Conservation (phyloP, 1,140 invertebrate genomes). For the Rhizoglyphus robini region DNA sequence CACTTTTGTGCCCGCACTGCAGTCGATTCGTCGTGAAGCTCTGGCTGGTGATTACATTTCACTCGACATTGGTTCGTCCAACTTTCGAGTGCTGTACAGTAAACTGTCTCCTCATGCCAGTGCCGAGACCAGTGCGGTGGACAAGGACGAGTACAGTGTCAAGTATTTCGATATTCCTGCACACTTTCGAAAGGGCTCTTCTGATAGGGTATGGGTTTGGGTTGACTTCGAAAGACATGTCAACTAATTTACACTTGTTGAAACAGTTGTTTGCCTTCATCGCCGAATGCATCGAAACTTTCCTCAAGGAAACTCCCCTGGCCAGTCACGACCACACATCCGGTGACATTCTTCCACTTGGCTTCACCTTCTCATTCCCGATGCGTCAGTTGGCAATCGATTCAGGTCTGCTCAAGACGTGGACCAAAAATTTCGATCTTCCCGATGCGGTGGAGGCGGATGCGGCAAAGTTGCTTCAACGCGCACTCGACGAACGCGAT, state of each 20-base stretch:
- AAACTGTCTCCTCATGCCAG: slow-evolving; percentile 38
- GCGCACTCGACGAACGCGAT: slow-evolving; percentile 46
- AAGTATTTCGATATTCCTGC: slow-evolving; percentile 48
- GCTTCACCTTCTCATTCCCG: slow-evolving; percentile 72
- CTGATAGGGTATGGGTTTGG: slow-evolving; percentile 31
- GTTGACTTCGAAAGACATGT: slow-evolving; percentile 6
- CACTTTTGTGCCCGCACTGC: slow-evolving; percentile 47
- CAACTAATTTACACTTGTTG: too few species aligned
- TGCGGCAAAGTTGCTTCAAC: slow-evolving; percentile 50
- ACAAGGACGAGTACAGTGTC: slow-evolving; percentile 43
- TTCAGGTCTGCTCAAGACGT: slow-evolving; percentile 50
- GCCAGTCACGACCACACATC: neutral
- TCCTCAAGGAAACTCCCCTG: slow-evolving; percentile 39
- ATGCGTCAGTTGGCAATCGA: slow-evolving; percentile 55
- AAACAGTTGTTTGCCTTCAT: slow-evolving; percentile 57
- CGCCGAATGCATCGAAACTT: slow-evolving; percentile 55
- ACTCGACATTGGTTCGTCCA: slow-evolving; percentile 63
- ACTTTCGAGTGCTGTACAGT: slow-evolving; percentile 57
- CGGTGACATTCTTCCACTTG: slow-evolving; percentile 26
- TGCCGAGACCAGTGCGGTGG: too few species aligned
- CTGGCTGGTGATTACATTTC: slow-evolving; percentile 57
- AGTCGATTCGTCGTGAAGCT: slow-evolving; percentile 38
- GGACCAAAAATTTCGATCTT: slow-evolving; percentile 68
- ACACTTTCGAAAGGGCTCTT: slow-evolving; percentile 40
- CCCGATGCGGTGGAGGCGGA: slow-evolving; percentile 55